Evolutionary conservation across 2,888 invertebrate genomes (phyloP), one percentile per base, ranked within the genome.

Genomic region (Aphodius granarius): DNA sequence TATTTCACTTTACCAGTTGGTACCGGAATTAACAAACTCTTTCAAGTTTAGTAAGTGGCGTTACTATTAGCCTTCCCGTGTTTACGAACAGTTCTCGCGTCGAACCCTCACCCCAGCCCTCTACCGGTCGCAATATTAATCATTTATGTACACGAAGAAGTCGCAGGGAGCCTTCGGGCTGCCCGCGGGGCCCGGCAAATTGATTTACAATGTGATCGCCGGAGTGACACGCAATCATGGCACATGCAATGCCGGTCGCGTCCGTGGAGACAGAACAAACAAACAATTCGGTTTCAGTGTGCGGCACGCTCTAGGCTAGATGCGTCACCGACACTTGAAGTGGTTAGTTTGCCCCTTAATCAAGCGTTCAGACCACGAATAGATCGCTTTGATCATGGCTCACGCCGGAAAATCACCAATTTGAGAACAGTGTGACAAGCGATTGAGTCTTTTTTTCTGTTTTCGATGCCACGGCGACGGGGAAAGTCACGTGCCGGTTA

Each of bases 131-230:
- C 43, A 2, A 43, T 43, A 43, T 43, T 43, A 43, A 43, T 43
- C 43, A 43, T 43, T 43, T 43, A 43, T 43, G 43, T 43, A 43
- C 43, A 43, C 43, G 43, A 43, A 43, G 43, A 43, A 43, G 43
- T 43, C 43, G 43, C 43, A 43, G 68, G 22, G 68, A 21, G 21
- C n/a, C 68, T 20, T 20, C 21, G 68, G 68, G 68, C 21, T 68
- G 16, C 20, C 21, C 68, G 21, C n/a, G 21, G 68, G 68, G 68
- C 68, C 5, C 68, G 18, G 68, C 22, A 68, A 68, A 68, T 68
- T 68, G 68, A 68, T 68, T 68, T 68, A 68, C 21, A 68, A 68
- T 20, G 68, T 22, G 68, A 68, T 68, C 68, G 43, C 43, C 43
- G 13, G 43, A 43, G 43, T 43, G 43, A 43, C 43, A 68, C 68